A percentile compares a stretch with the other conserved stretches of the same genome.
Evolutionary conservation across 2,797 vertebrate genomes (phyloP).

Genomic region (Ataeniobius toweri): DNA sequence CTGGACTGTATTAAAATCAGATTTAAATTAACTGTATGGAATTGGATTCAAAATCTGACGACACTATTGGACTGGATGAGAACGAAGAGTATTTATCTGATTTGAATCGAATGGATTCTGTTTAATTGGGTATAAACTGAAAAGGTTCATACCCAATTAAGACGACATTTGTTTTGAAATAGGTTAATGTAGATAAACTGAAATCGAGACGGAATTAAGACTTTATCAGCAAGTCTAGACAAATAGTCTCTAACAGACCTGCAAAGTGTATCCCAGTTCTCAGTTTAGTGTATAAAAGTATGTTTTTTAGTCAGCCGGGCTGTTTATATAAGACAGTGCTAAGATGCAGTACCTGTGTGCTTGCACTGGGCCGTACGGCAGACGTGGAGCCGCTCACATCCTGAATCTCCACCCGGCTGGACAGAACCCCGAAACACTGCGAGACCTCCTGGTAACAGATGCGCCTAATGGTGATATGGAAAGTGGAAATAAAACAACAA

Average conservation of each 20-base stretch:
- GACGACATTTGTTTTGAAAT: not conserved
- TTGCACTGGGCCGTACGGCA: constrained; percentile 92
- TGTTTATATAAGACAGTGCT: constrained; percentile 10
- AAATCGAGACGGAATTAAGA: not conserved
- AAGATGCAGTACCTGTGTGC: constrained; percentile 88
- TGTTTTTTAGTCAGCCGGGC: not conserved
- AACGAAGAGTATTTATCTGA: not conserved
- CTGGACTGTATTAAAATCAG: not conserved
- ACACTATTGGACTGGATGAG: too few species aligned
- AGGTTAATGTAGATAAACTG: not conserved
- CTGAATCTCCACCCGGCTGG: constrained; percentile 95
- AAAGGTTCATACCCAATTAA: not conserved
- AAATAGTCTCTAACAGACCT: not conserved
- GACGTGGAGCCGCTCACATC: constrained; percentile 93
- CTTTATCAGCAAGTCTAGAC: not conserved
- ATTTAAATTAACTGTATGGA: not conserved
- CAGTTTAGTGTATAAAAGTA: too few species aligned
- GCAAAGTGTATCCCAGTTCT: not conserved
- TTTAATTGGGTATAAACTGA: not conserved
- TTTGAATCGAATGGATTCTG: not conserved
- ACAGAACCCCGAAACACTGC: constrained; percentile 96
- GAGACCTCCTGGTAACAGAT: constrained; percentile 99
- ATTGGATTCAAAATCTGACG: not conserved
- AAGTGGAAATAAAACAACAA: not conserved
- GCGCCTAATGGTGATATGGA: constrained; percentile 77